Evolutionary conservation across 1,140 invertebrate species (phyloP).

Genomic region (Arctopsyche grandis): DNA sequence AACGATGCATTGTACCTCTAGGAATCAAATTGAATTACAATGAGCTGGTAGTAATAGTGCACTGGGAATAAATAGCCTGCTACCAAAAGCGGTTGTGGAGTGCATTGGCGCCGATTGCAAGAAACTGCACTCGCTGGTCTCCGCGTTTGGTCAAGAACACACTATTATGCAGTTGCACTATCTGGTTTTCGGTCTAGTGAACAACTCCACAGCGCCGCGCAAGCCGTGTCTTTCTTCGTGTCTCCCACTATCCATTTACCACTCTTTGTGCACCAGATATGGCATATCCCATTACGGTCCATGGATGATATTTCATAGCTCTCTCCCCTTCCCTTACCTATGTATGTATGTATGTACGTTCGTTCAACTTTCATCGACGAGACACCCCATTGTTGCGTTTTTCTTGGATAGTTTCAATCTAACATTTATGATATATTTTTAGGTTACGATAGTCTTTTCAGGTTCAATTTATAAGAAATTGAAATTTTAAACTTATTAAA

Average conservation of each 20-base stretch:
- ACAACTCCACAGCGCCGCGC: neutral
- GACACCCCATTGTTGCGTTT: too few species aligned
- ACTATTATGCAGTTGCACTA: neutral
- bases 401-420: too few species aligned
- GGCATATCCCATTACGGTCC: conserved; percentile 29
- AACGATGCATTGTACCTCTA: neutral
- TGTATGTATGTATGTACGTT: too few species aligned
- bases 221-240: neutral
- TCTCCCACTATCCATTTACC: conserved; percentile 12
- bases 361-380: too few species aligned
- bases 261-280: conserved; percentile 34
- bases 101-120: neutral
- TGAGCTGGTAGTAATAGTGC: neutral
- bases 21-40: neutral
- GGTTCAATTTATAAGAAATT: too few species aligned
- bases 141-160: conserved; percentile 19
- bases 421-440: too few species aligned
- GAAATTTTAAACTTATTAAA: too few species aligned
- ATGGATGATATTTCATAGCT: conserved; percentile 29
- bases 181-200: conserved; percentile 27
- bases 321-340: neutral
- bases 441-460: too few species aligned
- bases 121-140: neutral
- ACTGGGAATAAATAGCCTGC: neutral
- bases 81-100: neutral